Evolutionary conservation across 1,140 invertebrate genomes (phyloP).

Genomic region (Condylostylus longicornis): DNA sequence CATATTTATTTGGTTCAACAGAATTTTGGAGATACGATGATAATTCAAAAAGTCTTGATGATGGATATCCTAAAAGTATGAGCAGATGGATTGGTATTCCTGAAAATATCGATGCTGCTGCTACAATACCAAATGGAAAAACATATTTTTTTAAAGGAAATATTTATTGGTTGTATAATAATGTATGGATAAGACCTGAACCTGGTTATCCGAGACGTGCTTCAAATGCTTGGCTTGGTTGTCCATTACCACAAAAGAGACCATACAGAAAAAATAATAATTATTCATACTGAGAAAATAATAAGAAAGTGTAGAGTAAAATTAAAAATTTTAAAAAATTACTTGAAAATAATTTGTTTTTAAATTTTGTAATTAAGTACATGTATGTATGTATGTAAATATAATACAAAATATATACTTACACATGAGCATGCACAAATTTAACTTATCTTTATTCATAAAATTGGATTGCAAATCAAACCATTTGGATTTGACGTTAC

Average conservation of each 20-base stretch:
- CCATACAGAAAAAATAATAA: conserved; percentile 7
- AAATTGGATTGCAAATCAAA: too few species aligned
- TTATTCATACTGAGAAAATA: too few species aligned
- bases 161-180: conserved; percentile 49
- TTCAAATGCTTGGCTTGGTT: conserved; percentile 43
- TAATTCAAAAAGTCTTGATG: conserved; percentile 37
- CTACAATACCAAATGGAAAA: conserved; percentile 36
- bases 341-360: too few species aligned
- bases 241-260: conserved; percentile 19
- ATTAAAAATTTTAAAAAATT: too few species aligned
- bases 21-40: conserved; percentile 57
- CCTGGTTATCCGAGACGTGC: conserved; percentile 37
- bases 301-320: too few species aligned
- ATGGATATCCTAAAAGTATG: conserved; percentile 50
- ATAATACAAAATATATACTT: too few species aligned
- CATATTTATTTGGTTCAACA: conserved; percentile 42
- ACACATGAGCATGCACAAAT: too few species aligned
- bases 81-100: conserved; percentile 50
- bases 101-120: conserved; percentile 43
- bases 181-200: conserved; percentile 33
- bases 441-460: too few species aligned
- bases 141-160: conserved; percentile 50
- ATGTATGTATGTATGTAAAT: too few species aligned
- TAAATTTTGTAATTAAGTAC: too few species aligned
- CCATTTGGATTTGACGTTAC: too few species aligned